Evolutionary conservation across 2,888 invertebrate genomes (phyloP).

Genomic region (Drosophila neutralis): DNA sequence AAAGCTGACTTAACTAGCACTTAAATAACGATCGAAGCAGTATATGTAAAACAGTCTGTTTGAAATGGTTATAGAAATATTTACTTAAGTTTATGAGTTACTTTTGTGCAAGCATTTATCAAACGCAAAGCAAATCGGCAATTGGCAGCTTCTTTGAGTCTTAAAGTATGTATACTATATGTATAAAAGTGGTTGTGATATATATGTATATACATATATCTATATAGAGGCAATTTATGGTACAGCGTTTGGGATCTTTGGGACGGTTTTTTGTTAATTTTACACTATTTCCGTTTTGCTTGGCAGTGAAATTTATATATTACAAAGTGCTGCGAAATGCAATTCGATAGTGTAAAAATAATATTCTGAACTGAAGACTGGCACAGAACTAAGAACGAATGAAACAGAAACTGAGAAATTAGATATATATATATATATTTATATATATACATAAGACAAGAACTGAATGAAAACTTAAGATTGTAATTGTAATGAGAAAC

Average conservation of each 20-base stretch:
- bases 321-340: constrained; percentile 68
- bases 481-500: constrained; percentile 7
- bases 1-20: constrained; percentile 25
- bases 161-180: constrained; percentile 26
- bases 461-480: constrained; percentile 29
- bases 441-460: not conserved
- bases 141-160: constrained; percentile 31
- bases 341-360: constrained; percentile 75
- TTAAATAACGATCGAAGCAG: constrained; percentile 39
- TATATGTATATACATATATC: constrained; percentile 1
- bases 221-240: constrained; percentile 37
- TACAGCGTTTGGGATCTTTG: constrained; percentile 38
- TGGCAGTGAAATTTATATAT: constrained; percentile 52
- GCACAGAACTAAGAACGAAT: constrained; percentile 20
- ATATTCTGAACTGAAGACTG: constrained; percentile 36
- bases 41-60: constrained; percentile 10
- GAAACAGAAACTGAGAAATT: constrained; percentile 24
- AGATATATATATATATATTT: not conserved
- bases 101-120: constrained; percentile 41
- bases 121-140: constrained; percentile 50
- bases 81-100: constrained; percentile 20
- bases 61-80: constrained; percentile 2
- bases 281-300: constrained; percentile 61
- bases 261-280: constrained; percentile 43
- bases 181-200: constrained; percentile 26